phyloP scores from a whole-genome alignment of 2,888 invertebrate species.

The Stenodera caucasica region DNA sequence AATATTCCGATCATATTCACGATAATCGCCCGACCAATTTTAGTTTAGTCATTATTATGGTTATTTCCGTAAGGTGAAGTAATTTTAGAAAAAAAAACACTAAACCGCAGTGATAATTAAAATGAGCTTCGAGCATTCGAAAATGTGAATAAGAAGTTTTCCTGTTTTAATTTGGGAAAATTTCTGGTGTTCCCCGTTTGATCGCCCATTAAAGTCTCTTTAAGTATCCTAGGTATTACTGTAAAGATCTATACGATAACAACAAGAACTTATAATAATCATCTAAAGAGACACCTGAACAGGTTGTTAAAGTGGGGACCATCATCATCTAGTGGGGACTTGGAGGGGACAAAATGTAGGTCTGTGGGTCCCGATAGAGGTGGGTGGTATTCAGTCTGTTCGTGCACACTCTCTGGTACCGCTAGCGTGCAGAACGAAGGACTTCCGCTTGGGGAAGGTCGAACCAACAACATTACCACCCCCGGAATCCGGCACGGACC shows the following conservation, averaged over 20 bases:
- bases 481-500: slow-evolving; percentile 11
- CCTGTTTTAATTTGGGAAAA: background rate
- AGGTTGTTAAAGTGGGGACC: slow-evolving; percentile 41
- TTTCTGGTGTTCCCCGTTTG: slow-evolving; percentile 10
- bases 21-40: background rate
- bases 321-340: slow-evolving; percentile 35
- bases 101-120: slow-evolving; percentile 3
- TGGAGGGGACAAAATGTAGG: slow-evolving; percentile 50
- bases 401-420: slow-evolving; percentile 49
- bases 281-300: slow-evolving; percentile 21
- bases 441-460: slow-evolving; percentile 49
- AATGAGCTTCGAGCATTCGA: background rate
- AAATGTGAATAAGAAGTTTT: background rate
- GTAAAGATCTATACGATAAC: background rate
- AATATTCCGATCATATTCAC: background rate
- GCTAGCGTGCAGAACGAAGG: slow-evolving; percentile 47
- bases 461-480: slow-evolving; percentile 31
- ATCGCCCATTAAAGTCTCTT: slow-evolving; percentile 15
- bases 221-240: slow-evolving; percentile 18
- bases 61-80: slow-evolving; percentile 1
- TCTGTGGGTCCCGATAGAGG: slow-evolving; percentile 52
- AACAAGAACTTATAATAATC: slow-evolving; percentile 10
- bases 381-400: slow-evolving; percentile 53
- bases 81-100: background rate
- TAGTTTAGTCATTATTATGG: slow-evolving; percentile 1